These are phyloP conservation scores for Calliopsis andreniformis DNA, from an alignment of 1,140 invertebrate genomes.

Conservation along the genomic window DNA sequence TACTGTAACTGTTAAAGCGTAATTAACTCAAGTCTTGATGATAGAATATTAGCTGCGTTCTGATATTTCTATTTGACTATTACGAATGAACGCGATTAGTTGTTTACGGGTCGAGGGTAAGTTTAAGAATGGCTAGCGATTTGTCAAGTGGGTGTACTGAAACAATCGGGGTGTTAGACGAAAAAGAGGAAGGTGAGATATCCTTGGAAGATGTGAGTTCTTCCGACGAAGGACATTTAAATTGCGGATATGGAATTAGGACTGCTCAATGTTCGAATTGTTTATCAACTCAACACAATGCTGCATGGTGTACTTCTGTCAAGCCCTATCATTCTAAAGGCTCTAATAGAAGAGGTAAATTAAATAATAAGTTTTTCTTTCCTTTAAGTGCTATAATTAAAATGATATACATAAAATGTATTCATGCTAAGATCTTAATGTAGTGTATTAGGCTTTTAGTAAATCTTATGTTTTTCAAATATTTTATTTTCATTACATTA, in stretches of 20 bases:
- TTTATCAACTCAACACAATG: conserved; percentile 54
- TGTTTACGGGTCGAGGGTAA: conserved; percentile 54
- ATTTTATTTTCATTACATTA: too few species aligned
- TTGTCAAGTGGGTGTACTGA: conserved; percentile 74
- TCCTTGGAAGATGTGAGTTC: conserved; percentile 80
- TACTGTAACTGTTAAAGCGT: conserved; percentile 5
- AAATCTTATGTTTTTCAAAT: conserved; percentile 2
- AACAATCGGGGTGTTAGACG: conserved; percentile 71
- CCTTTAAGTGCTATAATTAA: conserved; percentile 2
- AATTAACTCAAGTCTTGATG: conserved; percentile 39
- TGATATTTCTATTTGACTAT: not conserved
- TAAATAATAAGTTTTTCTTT: not conserved
- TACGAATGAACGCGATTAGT: conserved; percentile 36
- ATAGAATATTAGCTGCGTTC: not conserved
- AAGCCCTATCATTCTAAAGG: conserved; percentile 51
- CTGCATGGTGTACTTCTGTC: conserved; percentile 64
- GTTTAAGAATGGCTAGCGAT: conserved; percentile 75
- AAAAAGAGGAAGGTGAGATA: conserved; percentile 79
- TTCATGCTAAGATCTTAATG: not conserved
- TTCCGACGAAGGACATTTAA: conserved; percentile 74
- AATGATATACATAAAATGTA: not conserved
- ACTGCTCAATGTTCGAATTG: conserved; percentile 59
- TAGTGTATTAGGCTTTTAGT: not conserved
- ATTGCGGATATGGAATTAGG: conserved; percentile 53
- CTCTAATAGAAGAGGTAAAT: conserved; percentile 68